These are phyloP conservation scores for Microctonus brassicae DNA, from an alignment of 2,888 invertebrate species.

Conservation along the genomic window DNA sequence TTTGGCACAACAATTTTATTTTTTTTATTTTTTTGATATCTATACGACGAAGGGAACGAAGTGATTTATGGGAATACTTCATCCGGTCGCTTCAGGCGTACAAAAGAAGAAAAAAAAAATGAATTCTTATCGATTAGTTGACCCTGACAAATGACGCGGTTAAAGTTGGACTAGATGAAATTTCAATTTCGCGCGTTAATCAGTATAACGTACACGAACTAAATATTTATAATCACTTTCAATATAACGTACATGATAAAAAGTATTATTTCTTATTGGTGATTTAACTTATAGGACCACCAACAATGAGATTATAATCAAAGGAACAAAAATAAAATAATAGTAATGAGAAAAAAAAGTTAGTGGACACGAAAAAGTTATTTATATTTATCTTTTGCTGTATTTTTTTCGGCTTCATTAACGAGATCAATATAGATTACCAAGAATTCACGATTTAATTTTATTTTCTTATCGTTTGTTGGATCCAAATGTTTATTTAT, in stretches of 20 bases:
- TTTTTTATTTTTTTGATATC: neutral
- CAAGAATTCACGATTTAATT: neutral
- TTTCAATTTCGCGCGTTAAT: slow-evolving; percentile 2
- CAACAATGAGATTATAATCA: slow-evolving; percentile 6
- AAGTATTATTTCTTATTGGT: neutral
- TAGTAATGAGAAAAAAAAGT: too few species aligned
- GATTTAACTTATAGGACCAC: slow-evolving; percentile 9
- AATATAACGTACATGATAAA: neutral
- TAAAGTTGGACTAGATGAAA: neutral
- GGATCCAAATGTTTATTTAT: neutral
- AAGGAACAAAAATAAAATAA: too few species aligned
- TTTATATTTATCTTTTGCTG: slow-evolving; percentile 1
- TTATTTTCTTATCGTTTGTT: neutral
- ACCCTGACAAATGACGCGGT: neutral
- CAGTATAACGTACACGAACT: too few species aligned
- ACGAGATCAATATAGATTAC: slow-evolving; percentile 3
- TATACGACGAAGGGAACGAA: neutral
- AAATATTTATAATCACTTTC: neutral
- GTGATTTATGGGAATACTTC: neutral
- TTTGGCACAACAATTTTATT: neutral
- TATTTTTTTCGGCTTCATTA: slow-evolving; percentile 16
- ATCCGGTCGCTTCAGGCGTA: neutral
- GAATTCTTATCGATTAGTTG: slow-evolving; percentile 1
- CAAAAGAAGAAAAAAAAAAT: neutral
- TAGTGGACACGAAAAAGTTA: too few species aligned